phyloP scores from a whole-genome alignment of 2,888 invertebrate genomes.

The Holacanthella duospinosa region DNA sequence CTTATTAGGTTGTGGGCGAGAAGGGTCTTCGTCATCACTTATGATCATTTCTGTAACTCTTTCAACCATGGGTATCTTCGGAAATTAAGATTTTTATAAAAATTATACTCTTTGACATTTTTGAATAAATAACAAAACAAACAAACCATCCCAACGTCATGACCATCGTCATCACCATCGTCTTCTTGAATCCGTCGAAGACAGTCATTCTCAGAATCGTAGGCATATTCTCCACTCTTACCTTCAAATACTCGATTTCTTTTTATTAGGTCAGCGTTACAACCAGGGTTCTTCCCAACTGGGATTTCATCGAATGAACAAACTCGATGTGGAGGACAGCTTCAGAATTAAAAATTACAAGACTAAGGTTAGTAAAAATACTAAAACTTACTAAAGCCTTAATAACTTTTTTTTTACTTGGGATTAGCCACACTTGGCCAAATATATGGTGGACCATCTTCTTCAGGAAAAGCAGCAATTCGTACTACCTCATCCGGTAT shows the following conservation, averaged over 20 bases:
- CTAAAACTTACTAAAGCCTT: not conserved
- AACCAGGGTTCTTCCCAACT: conserved; percentile 22
- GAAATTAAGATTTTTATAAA: too few species aligned
- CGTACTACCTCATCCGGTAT: conserved; percentile 8
- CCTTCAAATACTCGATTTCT: not conserved
- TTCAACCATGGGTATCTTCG: too few species aligned
- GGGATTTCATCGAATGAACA: conserved; percentile 28
- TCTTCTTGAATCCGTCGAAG: not conserved
- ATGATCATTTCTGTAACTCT: too few species aligned
- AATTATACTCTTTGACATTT: too few species aligned
- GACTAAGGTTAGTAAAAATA: not conserved
- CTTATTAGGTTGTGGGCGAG: too few species aligned
- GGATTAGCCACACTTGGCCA: conserved; percentile 13
- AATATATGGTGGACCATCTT: conserved; percentile 21
- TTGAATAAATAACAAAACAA: too few species aligned
- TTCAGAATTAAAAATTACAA: not conserved
- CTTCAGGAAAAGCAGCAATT: conserved; percentile 9
- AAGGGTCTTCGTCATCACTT: too few species aligned
- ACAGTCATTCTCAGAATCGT: not conserved
- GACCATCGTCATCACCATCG: too few species aligned
- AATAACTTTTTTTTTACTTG: not conserved
- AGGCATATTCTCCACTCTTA: not conserved
- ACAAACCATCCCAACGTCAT: too few species aligned
- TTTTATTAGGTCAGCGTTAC: not conserved
- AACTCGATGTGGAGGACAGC: not conserved